Evolutionary conservation across 2,113 vertebrate genomes (phyloP), one percentile per base, ranked within the genome.

Genomic region (Poecilia latipinna): DNA sequence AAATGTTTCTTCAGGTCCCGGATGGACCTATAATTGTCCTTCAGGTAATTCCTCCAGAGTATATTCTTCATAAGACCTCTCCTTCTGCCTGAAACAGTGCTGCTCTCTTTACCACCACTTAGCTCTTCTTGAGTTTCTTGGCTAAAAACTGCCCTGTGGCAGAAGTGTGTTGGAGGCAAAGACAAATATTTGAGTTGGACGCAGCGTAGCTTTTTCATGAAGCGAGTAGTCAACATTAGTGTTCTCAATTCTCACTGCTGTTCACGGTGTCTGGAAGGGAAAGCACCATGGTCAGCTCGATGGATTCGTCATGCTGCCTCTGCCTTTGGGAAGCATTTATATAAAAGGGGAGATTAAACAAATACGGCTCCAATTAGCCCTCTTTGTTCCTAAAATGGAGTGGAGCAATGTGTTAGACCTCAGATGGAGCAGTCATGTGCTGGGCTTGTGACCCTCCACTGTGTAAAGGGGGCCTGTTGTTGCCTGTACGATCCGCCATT

Each of bases 171-270:
- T 79, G 67, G 19, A 82, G 83, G 80, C 68, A 72, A 91, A 89
- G 86, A 33, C 83, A 92, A 92, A 92, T 90, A 92, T 93, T 93
- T 81, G 83, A 82, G 82, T 87, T 91, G 85, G 91, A 86, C 77
- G 1, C 73, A 32, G 61, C 35, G 71, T 31, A 70, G 75, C 42
- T 66, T 29, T 87, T 87, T 86, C 82, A 74, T 22, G 74, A 75
- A 81, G 70, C 31, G 22, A 71, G 74, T 65, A 48, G 68, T 65
- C 32, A 33, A 72, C 68, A 26, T 44, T 70, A 29, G 76, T 75
- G 72, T 80, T 85, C 73, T 85, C 37, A 0, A 51, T 35, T 80
- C 78, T 90, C 72, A 31, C 69, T 39, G 24, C 68, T 51, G 0
- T 57, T 32, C 60, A 5, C 39, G 1, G 44, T 39, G 57, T 74